phyloP scores from a whole-genome alignment of 2,797 vertebrate genomes.

The Hemibagrus guttatus region DNA sequence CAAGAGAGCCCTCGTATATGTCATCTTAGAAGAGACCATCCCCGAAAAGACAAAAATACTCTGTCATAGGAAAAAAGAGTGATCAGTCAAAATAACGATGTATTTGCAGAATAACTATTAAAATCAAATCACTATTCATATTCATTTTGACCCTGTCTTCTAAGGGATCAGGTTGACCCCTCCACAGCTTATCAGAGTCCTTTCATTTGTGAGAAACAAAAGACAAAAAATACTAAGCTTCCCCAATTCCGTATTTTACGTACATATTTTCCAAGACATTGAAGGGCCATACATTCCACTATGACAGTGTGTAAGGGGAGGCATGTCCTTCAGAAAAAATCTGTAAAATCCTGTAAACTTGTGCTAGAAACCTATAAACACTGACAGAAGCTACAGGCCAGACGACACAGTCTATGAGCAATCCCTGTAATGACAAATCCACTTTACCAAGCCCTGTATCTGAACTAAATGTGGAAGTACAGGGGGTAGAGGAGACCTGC shows the following conservation, averaged over 20 bases:
- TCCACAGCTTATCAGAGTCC: no score
- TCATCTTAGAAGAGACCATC: neutral
- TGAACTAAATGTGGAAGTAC: constrained; percentile 26
- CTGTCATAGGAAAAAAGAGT: neutral
- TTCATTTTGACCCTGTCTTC: neutral
- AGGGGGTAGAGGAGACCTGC: constrained; percentile 9
- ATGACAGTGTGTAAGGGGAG: neutral
- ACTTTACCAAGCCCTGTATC: constrained; percentile 16
- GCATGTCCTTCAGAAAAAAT: neutral
- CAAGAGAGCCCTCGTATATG: neutral
- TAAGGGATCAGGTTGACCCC: neutral
- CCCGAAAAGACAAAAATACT: neutral
- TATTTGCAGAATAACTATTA: neutral
- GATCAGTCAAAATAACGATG: neutral
- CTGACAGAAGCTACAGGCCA: constrained; percentile 9
- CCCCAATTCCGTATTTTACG: no score
- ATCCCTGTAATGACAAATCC: constrained; percentile 30
- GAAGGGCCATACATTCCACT: neutral
- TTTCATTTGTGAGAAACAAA: no score
- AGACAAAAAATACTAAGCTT: no score
- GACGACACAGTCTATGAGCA: constrained; percentile 3
- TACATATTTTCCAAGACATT: neutral
- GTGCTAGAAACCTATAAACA: neutral
- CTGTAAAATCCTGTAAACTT: neutral
- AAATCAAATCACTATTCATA: no score